These are phyloP conservation scores for Anser cygnoides DNA, from an alignment of 2,113 vertebrate species.

Conservation along the genomic window DNA sequence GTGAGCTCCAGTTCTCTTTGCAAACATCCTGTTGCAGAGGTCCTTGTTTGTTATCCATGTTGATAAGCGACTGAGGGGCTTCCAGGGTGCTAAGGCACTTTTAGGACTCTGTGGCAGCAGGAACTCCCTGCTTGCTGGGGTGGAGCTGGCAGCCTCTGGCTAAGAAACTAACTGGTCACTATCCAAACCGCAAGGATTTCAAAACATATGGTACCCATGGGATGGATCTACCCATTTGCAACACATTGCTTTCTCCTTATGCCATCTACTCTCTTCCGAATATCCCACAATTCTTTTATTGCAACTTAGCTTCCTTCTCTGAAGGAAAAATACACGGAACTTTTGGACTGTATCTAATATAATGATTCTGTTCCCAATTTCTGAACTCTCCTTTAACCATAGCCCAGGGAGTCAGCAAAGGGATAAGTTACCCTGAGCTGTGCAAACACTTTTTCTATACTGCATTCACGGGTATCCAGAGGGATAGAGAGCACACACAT, in stretches of 20 bases:
- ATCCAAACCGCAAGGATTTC: conserved; percentile 27
- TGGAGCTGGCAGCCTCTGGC: background rate
- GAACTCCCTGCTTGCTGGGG: background rate
- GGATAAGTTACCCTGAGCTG: background rate
- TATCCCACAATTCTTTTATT: conserved; percentile 12
- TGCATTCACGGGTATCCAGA: background rate
- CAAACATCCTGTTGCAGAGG: background rate
- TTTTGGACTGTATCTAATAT: background rate
- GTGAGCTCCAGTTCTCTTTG: background rate
- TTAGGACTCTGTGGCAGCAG: background rate
- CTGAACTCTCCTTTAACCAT: background rate
- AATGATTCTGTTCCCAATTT: background rate
- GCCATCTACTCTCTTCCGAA: background rate
- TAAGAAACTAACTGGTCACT: background rate
- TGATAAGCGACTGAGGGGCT: background rate
- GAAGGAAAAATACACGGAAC: background rate
- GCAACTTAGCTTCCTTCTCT: background rate
- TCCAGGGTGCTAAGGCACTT: background rate
- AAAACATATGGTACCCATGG: conserved; percentile 21
- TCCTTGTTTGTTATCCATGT: background rate
- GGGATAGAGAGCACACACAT: background rate
- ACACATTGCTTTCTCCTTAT: conserved; percentile 14
- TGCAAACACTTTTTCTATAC: background rate
- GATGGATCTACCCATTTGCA: conserved; percentile 21
- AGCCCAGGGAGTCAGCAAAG: background rate